These are phyloP conservation scores for Percina caprodes DNA, from an alignment of 2,113 vertebrate species.

Conservation along the genomic window DNA sequence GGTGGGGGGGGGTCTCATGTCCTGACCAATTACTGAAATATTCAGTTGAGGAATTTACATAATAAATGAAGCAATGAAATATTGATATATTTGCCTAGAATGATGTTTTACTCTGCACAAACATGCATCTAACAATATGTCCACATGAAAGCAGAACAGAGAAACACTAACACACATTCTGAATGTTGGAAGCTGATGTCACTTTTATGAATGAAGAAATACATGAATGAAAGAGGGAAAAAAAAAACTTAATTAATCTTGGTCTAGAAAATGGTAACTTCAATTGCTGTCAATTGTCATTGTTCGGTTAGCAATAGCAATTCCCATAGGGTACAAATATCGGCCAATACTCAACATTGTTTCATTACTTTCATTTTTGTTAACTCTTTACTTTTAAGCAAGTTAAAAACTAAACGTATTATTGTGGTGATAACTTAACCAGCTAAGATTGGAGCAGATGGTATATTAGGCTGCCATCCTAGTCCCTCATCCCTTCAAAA, in stretches of 20 bases:
- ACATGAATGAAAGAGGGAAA: background rate
- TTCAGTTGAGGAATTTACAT: conserved; percentile 83
- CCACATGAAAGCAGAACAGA: conserved; percentile 32
- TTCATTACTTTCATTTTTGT: background rate
- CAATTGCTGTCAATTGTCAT: too few species aligned
- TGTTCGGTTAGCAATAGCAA: background rate
- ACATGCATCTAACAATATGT: conserved; percentile 65
- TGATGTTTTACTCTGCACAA: conserved; percentile 70
- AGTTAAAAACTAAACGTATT: background rate
- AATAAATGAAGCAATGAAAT: conserved; percentile 83
- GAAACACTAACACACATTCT: conserved; percentile 22
- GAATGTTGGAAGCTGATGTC: background rate
- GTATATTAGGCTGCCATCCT: conserved; percentile 31
- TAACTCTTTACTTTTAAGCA: background rate
- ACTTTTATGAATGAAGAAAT: background rate
- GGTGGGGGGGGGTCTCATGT: conserved; percentile 62
- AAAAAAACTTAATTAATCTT: background rate
- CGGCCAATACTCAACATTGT: background rate
- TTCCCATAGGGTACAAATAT: too few species aligned
- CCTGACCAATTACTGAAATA: conserved; percentile 81
- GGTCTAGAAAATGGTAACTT: background rate
- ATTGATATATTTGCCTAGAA: conserved; percentile 79
- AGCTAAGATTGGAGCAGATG: conserved; percentile 11
- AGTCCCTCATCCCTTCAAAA: conserved; percentile 20
- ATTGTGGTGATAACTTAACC: background rate